Conservation (phyloP, 2,113 vertebrate genomes). For the Pelvicachromis taeniatus region DNA sequence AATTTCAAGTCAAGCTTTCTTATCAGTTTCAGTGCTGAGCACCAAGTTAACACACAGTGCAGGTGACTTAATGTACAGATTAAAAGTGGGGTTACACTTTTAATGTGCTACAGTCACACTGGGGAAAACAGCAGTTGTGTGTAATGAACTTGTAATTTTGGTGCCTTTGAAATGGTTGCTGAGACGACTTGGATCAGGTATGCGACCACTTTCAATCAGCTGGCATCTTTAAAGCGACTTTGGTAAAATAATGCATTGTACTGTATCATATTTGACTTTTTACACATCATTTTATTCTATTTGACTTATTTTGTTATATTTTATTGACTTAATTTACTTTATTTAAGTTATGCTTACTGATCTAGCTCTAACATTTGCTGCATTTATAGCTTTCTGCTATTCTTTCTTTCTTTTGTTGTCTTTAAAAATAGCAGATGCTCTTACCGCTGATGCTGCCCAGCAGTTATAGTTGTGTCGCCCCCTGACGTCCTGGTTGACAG, state of each 20-base stretch:
- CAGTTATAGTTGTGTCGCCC: constrained; percentile 87
- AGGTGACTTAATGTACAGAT: neutral
- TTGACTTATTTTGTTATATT: neutral
- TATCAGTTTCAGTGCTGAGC: neutral
- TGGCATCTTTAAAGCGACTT: neutral
- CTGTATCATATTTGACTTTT: neutral
- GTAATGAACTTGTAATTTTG: neutral
- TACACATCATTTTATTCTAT: neutral
- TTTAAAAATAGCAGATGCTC: neutral
- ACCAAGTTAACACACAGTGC: neutral
- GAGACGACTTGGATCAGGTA: neutral
- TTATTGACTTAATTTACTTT: neutral
- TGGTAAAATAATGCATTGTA: neutral
- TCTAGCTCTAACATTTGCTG: neutral
- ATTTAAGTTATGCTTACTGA: neutral
- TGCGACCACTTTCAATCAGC: neutral
- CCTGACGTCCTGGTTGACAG: constrained; percentile 72
- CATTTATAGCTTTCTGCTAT: neutral
- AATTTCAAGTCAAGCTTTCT: neutral
- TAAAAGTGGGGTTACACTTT: neutral
- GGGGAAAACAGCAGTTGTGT: neutral
- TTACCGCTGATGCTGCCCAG: constrained; percentile 90
- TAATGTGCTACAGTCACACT: neutral
- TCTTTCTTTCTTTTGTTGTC: neutral
- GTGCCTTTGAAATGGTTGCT: neutral